phyloP scores from a whole-genome alignment of 2,797 vertebrate species.

The Hydrocynus forskahlii region DNA sequence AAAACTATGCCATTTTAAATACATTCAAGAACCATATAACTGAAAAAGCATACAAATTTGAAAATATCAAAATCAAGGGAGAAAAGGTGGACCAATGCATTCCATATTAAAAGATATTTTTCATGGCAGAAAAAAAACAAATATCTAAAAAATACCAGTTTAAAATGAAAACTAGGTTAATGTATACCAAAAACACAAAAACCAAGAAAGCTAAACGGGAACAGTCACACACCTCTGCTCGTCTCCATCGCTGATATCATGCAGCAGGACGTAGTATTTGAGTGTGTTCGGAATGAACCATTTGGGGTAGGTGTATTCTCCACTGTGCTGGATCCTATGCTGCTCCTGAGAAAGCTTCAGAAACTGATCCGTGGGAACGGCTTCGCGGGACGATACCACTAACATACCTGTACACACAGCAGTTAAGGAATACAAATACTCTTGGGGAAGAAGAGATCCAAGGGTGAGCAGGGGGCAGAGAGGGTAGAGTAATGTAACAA shows the following conservation, averaged over 20 bases:
- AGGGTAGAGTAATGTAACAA: background rate
- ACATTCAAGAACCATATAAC: too few species aligned
- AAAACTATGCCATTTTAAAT: too few species aligned
- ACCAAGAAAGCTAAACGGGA: background rate
- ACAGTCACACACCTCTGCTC: conserved; percentile 84
- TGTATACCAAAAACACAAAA: background rate
- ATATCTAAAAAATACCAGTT: too few species aligned
- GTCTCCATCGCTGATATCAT: conserved; percentile 90
- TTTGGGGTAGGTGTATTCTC: conserved; percentile 90
- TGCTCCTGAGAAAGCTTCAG: conserved; percentile 97
- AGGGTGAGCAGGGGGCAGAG: background rate
- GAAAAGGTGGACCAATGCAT: too few species aligned
- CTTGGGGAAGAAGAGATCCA: background rate
- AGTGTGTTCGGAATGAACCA: conserved; percentile 99
- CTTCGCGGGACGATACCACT: conserved; percentile 92
- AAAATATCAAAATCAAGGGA: too few species aligned
- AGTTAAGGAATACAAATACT: conserved; percentile 68
- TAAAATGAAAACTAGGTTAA: too few species aligned
- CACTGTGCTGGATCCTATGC: conserved; percentile 95
- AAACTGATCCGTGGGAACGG: conserved; percentile 92
- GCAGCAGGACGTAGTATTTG: conserved; percentile 96
- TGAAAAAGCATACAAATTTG: too few species aligned
- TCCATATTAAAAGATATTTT: too few species aligned
- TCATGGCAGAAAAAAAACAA: too few species aligned
- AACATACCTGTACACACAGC: conserved; percentile 83